Conservation (phyloP, 2,113 vertebrate species). For the Thryonomys swinderianus region DNA sequence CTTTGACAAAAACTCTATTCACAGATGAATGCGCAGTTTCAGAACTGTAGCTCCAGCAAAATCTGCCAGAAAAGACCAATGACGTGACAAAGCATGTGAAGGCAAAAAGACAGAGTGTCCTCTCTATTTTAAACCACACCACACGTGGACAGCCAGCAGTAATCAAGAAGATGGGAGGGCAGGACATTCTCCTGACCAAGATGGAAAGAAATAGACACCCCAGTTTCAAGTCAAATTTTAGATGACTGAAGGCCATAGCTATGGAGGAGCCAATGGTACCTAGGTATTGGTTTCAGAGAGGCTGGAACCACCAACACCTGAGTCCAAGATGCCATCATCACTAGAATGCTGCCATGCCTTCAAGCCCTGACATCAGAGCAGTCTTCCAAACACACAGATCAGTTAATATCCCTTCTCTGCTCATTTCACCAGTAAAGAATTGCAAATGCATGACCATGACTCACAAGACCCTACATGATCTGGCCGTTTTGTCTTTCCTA, state of each 20-base stretch:
- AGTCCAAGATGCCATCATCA: neutral
- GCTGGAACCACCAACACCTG: neutral
- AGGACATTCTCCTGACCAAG: neutral
- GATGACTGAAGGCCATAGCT: neutral
- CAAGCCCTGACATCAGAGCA: neutral
- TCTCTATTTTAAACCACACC: neutral
- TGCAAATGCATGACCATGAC: neutral
- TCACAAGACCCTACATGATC: neutral
- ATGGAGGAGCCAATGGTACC: neutral
- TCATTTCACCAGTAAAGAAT: neutral
- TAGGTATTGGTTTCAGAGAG: neutral
- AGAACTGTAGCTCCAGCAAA: constrained; percentile 73
- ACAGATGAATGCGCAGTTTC: constrained; percentile 61
- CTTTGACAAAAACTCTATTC: constrained; percentile 71
- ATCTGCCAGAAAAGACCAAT: constrained; percentile 54
- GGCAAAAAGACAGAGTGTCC: neutral
- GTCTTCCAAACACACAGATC: neutral
- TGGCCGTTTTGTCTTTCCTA: neutral
- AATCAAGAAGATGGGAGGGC: neutral
- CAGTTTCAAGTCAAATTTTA: neutral
- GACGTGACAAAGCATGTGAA: neutral
- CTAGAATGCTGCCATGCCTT: fast-evolving
- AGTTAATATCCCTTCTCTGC: neutral
- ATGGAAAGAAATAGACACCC: neutral
- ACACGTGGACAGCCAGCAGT: neutral